Evolutionary conservation across 2,888 invertebrate species (phyloP).

Genomic region (Drosophila infuscata): DNA sequence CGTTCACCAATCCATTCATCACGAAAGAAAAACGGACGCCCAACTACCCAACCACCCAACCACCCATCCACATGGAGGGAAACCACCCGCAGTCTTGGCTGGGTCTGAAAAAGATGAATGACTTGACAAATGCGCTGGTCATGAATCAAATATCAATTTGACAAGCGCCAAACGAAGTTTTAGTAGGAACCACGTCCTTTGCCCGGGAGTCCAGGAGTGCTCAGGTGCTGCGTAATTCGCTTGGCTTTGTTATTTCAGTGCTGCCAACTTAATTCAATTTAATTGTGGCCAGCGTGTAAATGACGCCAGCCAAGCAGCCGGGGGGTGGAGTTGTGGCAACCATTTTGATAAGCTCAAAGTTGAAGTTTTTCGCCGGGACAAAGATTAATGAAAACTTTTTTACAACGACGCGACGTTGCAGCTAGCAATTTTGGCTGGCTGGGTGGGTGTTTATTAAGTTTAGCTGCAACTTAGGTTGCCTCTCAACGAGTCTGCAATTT

Average conservation of each 20-base stretch:
- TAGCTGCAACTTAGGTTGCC: conserved; percentile 74
- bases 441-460: conserved; percentile 63
- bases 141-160: conserved; percentile 84
- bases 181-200: conserved; percentile 20
- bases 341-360: conserved; percentile 64
- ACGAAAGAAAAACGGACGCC: conserved; percentile 40
- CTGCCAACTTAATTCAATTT: conserved; percentile 75
- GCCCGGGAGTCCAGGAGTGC: conserved; percentile 6
- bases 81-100: conserved; percentile 17
- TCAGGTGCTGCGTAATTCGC: conserved; percentile 62
- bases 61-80: neutral
- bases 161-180: conserved; percentile 68
- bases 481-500: conserved; percentile 55
- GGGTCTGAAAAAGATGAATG: conserved; percentile 79
- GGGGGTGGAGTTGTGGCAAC: conserved; percentile 32
- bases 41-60: conserved; percentile 16
- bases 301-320: conserved; percentile 48
- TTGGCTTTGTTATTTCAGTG: conserved; percentile 29
- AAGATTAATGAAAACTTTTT: conserved; percentile 76
- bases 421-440: conserved; percentile 47
- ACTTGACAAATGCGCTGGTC: conserved; percentile 82
- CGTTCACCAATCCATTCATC: conserved; percentile 67
- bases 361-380: conserved; percentile 39
- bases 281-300: conserved; percentile 75
- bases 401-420: conserved; percentile 55